A percentile compares a stretch with the other conserved stretches of the same genome.
These are phyloP conservation scores for Cistogaster globosa DNA, from an alignment of 2,888 invertebrate genomes.

Conservation along the genomic window DNA sequence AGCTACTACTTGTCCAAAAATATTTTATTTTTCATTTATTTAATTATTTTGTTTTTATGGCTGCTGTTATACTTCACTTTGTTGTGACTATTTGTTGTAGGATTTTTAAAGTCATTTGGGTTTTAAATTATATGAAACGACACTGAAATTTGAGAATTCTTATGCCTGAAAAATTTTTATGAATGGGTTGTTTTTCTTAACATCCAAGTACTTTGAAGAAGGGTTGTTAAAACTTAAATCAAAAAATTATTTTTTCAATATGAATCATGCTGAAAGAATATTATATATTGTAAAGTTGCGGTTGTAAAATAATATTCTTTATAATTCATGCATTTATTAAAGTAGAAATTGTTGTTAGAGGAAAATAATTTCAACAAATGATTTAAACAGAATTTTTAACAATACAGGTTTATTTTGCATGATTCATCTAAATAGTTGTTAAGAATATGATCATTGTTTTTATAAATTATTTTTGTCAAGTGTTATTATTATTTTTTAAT, in stretches of 20 bases:
- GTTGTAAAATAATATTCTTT: slow-evolving; percentile 23
- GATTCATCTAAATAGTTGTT: background rate
- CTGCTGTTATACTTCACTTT: background rate
- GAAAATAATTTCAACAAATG: slow-evolving; percentile 16
- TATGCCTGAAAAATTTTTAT: slow-evolving; percentile 36
- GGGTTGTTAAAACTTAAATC: background rate
- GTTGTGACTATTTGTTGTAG: slow-evolving; percentile 14
- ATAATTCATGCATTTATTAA: slow-evolving; percentile 6
- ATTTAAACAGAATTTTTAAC: slow-evolving; percentile 5
- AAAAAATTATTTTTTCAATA: background rate
- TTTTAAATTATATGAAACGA: slow-evolving; percentile 37
- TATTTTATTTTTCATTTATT: background rate
- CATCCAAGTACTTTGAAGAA: background rate
- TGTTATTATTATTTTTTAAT: background rate
- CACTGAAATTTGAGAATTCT: slow-evolving; percentile 55
- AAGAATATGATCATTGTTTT: background rate
- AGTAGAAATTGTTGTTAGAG: slow-evolving; percentile 14
- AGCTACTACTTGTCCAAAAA: background rate
- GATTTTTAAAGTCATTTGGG: slow-evolving; percentile 11
- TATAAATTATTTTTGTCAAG: background rate
- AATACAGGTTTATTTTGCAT: background rate
- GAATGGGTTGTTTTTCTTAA: slow-evolving; percentile 5
- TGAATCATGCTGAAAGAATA: slow-evolving; percentile 17
- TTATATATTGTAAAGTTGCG: background rate
- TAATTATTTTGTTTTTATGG: slow-evolving; percentile 7